Evolutionary conservation across 2,113 vertebrate genomes (phyloP), one percentile per base, ranked within the genome.

Genomic region (Ceratotherium simum): DNA sequence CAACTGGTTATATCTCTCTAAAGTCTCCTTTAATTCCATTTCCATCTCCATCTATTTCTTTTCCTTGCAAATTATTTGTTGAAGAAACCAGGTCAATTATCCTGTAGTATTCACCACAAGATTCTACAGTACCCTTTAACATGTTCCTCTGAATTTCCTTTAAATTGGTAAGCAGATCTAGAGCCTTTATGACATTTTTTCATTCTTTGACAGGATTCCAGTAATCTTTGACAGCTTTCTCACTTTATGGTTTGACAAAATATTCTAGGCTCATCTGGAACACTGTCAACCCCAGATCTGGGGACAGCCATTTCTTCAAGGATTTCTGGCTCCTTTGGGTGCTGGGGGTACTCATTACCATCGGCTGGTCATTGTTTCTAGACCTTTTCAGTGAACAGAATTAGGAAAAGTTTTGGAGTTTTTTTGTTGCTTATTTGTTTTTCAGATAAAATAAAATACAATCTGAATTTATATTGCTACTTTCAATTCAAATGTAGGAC

Each of bases 361-460:
- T 6, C 62, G 72, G 64, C 25, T 83, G 69, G 36, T 85, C 48
- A 64, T 17, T 56, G 48, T 79, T 90, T 79, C 84, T 51, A 75
- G 9, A 76, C 5, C 31, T 92, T 84, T 92, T 56, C 21, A 67
- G 60, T 75, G 14, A 93, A 42, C 0, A 78, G 54, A 91, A 76
- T 70, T 70, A 72, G 60, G n/a, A 76, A 76, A 83, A 29, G 36
- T n/a, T 60, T 56, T 42, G 10, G 67, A 64, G 20, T 18, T 6
- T 79, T 86, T 91, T 86, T 14, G 12, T 56, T 48, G 67, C 31
- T 84, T 67, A 48, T 27, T n/a, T 33, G 9, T 29, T 81, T 79
- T 67, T 76, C 31, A 90, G 48, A 76, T 31, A 96, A 76, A 92
- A 76, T 31, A 96, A 76, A 92, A 60, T 36, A 92, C 3, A 42